phyloP scores from a whole-genome alignment of 2,888 invertebrate species.

The Asteroscopus sphinx region DNA sequence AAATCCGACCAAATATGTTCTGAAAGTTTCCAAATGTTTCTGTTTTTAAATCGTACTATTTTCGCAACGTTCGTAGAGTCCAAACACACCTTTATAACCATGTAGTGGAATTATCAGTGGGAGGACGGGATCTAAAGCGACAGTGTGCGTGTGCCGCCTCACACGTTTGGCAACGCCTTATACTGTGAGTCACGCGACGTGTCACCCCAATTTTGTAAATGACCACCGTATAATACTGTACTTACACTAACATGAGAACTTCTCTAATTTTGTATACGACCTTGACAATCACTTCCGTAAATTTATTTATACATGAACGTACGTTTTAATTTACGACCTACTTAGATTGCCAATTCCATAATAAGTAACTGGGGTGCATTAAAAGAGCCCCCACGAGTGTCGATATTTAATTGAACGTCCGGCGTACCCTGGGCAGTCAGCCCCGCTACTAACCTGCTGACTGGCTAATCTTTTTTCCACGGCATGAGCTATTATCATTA shows the following conservation, averaged over 20 bases:
- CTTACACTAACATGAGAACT: slow-evolving; percentile 56
- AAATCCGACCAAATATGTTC: too few relatives aligned
- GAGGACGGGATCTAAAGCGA: slow-evolving; percentile 57
- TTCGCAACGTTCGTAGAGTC: background rate
- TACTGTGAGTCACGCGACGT: slow-evolving; percentile 79
- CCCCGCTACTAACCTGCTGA: too few relatives aligned
- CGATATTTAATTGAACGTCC: too few relatives aligned
- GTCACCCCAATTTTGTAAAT: slow-evolving; percentile 80
- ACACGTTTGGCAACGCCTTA: slow-evolving; percentile 81
- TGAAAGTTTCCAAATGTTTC: too few relatives aligned
- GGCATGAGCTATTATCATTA: too few relatives aligned
- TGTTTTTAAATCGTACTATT: too few relatives aligned
- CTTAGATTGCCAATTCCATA: background rate
- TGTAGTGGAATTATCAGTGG: slow-evolving; percentile 43
- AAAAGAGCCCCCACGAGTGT: too few relatives aligned
- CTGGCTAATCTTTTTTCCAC: too few relatives aligned
- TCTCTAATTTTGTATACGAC: slow-evolving; percentile 62
- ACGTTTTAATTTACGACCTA: slow-evolving; percentile 5
- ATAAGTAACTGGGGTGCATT: too few relatives aligned
- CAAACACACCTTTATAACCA: slow-evolving; percentile 13
- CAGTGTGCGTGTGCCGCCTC: slow-evolving; percentile 70
- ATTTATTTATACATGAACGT: slow-evolving; percentile 37
- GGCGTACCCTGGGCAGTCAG: too few relatives aligned
- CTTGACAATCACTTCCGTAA: slow-evolving; percentile 58
- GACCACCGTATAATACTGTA: slow-evolving; percentile 65